These are phyloP conservation scores for Macaria liturata DNA, from an alignment of 2,888 invertebrate species.

Conservation along the genomic window DNA sequence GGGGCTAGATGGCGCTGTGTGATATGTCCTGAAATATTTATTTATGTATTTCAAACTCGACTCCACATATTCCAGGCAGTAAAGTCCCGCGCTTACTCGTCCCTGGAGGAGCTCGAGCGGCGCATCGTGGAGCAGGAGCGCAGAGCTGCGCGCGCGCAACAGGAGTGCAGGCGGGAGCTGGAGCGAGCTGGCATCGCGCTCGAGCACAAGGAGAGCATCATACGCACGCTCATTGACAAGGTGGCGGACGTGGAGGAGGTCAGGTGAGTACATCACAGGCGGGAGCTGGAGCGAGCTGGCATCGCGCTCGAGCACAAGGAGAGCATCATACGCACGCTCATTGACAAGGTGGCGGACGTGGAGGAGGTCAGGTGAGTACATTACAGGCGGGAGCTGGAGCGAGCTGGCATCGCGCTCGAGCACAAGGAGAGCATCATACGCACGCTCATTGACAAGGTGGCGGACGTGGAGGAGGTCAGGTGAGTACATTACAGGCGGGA, in stretches of 20 bases:
- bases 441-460: conserved; percentile 73
- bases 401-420: conserved; percentile 60
- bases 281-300: conserved; percentile 65
- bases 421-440: conserved; percentile 74
- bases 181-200: conserved; percentile 62
- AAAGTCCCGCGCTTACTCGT: conserved; percentile 73
- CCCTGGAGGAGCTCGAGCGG: conserved; percentile 74
- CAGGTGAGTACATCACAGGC: conserved; percentile 55
- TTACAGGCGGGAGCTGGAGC: conserved; percentile 63
- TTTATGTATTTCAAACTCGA: too few relatives aligned
- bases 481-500: conserved; percentile 58
- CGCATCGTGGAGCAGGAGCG: conserved; percentile 74
- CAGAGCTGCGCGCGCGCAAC: conserved; percentile 61
- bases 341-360: conserved; percentile 74
- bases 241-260: conserved; percentile 76
- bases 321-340: conserved; percentile 68
- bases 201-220: conserved; percentile 71
- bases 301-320: conserved; percentile 70
- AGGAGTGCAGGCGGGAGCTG: conserved; percentile 63
- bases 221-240: conserved; percentile 71
- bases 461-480: conserved; percentile 74
- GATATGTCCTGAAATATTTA: too few relatives aligned
- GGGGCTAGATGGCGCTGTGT: too few relatives aligned
- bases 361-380: conserved; percentile 67
- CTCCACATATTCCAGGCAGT: conserved; percentile 55